phyloP scores from a whole-genome alignment of 2,888 invertebrate species.

The Aphodius granarius region DNA sequence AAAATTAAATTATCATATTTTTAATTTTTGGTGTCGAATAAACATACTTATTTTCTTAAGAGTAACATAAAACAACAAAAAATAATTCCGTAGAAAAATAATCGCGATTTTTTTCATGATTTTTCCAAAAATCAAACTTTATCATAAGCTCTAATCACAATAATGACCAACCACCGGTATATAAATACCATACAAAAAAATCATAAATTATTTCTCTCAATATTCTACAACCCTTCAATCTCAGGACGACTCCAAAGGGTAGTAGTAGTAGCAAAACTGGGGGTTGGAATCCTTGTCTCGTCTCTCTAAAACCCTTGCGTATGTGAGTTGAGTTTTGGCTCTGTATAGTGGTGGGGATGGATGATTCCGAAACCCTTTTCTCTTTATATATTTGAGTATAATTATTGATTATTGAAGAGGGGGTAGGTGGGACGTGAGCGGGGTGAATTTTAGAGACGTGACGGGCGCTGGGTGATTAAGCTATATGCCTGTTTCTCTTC shows the following conservation, averaged over 20 bases:
- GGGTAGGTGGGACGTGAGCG: constrained; percentile 41
- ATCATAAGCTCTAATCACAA: background rate
- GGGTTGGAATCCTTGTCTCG: background rate
- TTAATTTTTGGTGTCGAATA: too few relatives aligned
- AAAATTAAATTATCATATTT: too few relatives aligned
- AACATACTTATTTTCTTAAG: too few relatives aligned
- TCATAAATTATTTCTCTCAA: background rate
- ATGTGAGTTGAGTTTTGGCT: background rate
- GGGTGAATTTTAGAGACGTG: constrained; percentile 28
- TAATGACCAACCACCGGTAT: background rate
- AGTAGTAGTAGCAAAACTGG: background rate
- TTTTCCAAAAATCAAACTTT: background rate
- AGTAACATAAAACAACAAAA: background rate
- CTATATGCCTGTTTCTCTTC: constrained; percentile 48
- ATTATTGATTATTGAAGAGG: constrained; percentile 62
- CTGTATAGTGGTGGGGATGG: background rate
- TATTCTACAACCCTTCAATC: background rate
- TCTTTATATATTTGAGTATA: constrained; percentile 64
- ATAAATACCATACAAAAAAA: too few relatives aligned
- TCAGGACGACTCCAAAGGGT: background rate
- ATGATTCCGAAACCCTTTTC: constrained; percentile 43
- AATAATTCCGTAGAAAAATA: background rate
- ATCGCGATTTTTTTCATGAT: background rate
- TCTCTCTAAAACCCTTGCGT: background rate
- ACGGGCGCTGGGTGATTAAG: constrained; percentile 56